Conservation (phyloP, 1,140 invertebrate genomes). For the Saccostrea cuccullata region DNA sequence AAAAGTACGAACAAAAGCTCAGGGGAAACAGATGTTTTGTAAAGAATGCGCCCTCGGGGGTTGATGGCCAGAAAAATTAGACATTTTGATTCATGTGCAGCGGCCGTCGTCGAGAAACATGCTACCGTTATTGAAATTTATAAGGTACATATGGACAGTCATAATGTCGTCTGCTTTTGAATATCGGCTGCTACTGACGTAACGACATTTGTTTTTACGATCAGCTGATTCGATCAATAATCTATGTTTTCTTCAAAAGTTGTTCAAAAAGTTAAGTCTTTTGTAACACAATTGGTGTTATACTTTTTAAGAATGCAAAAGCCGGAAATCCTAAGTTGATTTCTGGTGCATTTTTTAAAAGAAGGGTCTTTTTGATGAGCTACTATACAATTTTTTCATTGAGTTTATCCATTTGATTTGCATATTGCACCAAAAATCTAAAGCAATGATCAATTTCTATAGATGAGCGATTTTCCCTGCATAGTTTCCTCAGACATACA, state of each 20-base stretch:
- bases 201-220: background rate
- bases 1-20: background rate
- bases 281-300: too few species aligned
- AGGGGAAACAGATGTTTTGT: slow-evolving; percentile 6
- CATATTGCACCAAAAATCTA: background rate
- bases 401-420: background rate
- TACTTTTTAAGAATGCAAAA: background rate
- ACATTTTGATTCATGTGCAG: slow-evolving; percentile 16
- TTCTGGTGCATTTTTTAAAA: background rate
- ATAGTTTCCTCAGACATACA: background rate
- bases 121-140: background rate
- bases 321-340: background rate
- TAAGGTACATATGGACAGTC: background rate
- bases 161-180: background rate
- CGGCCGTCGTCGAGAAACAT: background rate
- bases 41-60: background rate
- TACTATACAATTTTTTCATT: background rate
- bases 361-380: background rate
- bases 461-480: background rate
- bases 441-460: background rate
- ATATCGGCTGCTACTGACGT: background rate
- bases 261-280: background rate
- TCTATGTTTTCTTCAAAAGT: background rate
- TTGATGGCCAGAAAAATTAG: slow-evolving; percentile 14
- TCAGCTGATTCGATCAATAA: background rate